Evolutionary conservation across 1,140 invertebrate genomes (phyloP).

Genomic region (Brachionus asplanchnoidis): DNA sequence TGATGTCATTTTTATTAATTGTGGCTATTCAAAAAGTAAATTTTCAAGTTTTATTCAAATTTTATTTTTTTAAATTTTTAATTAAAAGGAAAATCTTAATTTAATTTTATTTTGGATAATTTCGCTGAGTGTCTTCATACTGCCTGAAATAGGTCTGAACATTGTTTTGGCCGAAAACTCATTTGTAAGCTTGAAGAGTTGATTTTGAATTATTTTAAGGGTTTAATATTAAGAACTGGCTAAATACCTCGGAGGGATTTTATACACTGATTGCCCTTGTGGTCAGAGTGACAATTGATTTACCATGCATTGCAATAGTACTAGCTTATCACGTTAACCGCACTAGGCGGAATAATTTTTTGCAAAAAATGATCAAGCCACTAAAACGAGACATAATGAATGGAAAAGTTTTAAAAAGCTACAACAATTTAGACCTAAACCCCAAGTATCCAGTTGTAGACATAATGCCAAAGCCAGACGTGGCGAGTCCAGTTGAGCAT

Average conservation of each 20-base stretch:
- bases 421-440: slow-evolving; percentile 4
- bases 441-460: not conserved
- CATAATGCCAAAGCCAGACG: not conserved
- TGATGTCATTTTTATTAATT: slow-evolving; percentile 38
- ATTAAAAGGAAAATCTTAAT: slow-evolving; percentile 22
- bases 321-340: slow-evolving; percentile 22
- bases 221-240: not conserved
- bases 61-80: not conserved
- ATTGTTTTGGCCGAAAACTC: slow-evolving; percentile 38
- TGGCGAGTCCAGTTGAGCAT: not conserved
- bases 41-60: not conserved
- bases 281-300: not conserved
- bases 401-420: slow-evolving; percentile 15
- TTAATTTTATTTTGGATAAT: slow-evolving; percentile 39
- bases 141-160: slow-evolving; percentile 34
- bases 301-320: slow-evolving; percentile 7
- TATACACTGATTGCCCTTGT: slow-evolving; percentile 4
- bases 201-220: not conserved
- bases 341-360: slow-evolving; percentile 8
- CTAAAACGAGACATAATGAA: slow-evolving; percentile 4
- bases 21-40: slow-evolving; percentile 36
- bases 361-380: slow-evolving; percentile 40
- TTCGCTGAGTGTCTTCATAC: slow-evolving; percentile 16
- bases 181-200: slow-evolving; percentile 6
- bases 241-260: not conserved